Percentiles rank a stretch among this genome's conserved stretches.
Conservation (phyloP, 2,113 vertebrate genomes). For the Erinaceus europaeus region DNA sequence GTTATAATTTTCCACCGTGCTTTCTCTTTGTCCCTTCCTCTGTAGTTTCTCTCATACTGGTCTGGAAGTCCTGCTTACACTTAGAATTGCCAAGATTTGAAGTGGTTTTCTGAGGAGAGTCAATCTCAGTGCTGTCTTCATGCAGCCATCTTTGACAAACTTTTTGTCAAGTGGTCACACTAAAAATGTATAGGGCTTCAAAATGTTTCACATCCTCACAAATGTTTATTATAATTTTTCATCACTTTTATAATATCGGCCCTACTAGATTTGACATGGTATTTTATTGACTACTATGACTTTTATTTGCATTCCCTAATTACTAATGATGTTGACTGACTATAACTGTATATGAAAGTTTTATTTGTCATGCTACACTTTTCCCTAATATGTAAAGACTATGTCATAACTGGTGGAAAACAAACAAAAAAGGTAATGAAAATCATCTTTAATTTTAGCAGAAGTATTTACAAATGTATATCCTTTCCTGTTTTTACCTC, state of each 20-base stretch:
- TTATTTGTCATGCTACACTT: background rate
- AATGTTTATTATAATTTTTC: background rate
- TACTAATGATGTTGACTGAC: background rate
- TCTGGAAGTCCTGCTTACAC: too few relatives aligned
- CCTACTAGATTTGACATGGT: background rate
- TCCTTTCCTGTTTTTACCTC: background rate
- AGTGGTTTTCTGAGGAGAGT: too few relatives aligned
- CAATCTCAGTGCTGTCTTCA: too few relatives aligned
- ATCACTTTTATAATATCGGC: background rate
- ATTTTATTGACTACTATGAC: background rate
- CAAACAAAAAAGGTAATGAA: background rate
- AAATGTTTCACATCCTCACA: background rate
- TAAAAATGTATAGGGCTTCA: background rate
- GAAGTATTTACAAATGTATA: too few relatives aligned
- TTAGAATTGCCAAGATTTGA: too few relatives aligned
- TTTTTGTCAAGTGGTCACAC: background rate
- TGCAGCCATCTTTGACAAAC: too few relatives aligned
- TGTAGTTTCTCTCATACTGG: too few relatives aligned
- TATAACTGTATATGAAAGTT: constrained; percentile 18
- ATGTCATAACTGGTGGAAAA: background rate
- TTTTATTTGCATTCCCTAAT: background rate
- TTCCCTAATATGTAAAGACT: background rate
- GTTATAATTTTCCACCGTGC: too few relatives aligned
- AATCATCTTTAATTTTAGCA: background rate
- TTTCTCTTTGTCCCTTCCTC: too few relatives aligned